These are phyloP conservation scores for Cosmia trapezina DNA, from an alignment of 2,888 invertebrate species.

Conservation along the genomic window DNA sequence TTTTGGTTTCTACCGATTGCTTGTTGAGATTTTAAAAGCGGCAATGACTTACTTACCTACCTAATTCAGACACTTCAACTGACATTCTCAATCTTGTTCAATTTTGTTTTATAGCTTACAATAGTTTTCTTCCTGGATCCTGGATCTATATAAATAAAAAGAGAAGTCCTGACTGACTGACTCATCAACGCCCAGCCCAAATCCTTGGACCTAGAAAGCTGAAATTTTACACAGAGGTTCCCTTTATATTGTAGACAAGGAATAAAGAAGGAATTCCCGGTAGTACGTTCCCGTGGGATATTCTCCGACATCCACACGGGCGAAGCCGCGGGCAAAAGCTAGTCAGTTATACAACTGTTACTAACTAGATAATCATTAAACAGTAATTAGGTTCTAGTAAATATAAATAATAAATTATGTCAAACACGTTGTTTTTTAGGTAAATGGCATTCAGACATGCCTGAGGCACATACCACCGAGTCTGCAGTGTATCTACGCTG, in stretches of 20 bases:
- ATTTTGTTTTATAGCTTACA: conserved; percentile 1
- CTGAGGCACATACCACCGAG: not conserved
- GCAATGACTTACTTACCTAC: not conserved
- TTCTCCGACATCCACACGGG: no score
- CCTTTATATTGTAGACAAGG: no score
- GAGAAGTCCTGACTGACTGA: no score
- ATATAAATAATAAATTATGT: no score
- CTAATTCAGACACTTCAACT: not conserved
- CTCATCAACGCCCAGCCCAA: no score
- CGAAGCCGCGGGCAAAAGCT: no score
- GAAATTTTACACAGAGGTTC: no score
- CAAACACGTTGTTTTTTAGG: not conserved
- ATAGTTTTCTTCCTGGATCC: not conserved
- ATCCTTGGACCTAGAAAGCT: no score
- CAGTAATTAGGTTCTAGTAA: not conserved
- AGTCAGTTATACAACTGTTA: not conserved
- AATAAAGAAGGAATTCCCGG: no score
- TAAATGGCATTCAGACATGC: not conserved
- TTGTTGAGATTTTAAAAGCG: not conserved
- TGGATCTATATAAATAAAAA: no score
- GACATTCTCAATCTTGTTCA: not conserved
- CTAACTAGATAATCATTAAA: not conserved
- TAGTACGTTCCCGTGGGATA: no score
- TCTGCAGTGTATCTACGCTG: not conserved
- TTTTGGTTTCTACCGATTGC: no score